phyloP scores from a whole-genome alignment of 64 coral and sea anemone genomes.

The Catalaphyllia jardinei region DNA sequence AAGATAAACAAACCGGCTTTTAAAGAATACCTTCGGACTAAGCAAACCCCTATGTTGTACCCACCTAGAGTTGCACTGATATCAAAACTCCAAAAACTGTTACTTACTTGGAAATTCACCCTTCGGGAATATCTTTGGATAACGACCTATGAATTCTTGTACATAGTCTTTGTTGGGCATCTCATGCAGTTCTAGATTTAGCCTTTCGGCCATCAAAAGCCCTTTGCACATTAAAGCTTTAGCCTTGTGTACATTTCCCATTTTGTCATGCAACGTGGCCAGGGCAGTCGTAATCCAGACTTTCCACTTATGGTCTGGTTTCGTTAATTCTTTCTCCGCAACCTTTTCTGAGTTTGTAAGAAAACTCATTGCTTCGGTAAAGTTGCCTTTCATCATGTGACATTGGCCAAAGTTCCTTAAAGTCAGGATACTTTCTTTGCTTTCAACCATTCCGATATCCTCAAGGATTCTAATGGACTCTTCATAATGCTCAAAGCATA shows the following conservation, averaged over 20 bases:
- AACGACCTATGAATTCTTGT: neutral
- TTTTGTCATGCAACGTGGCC: neutral
- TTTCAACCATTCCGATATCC: neutral
- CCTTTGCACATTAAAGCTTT: neutral
- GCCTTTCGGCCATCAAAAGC: neutral
- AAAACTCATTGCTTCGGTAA: neutral
- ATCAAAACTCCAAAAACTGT: neutral
- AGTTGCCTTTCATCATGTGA: neutral
- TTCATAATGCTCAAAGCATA: neutral
- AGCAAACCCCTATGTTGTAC: too few species aligned
- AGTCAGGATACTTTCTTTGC: conserved; percentile 16
- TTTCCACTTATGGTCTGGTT: neutral
- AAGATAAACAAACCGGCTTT: too few species aligned
- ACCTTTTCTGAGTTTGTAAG: neutral
- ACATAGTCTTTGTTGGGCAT: neutral
- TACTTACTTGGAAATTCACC: neutral
- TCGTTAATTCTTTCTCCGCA: conserved; percentile 12
- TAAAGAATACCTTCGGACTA: too few species aligned
- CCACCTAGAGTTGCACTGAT: too few species aligned
- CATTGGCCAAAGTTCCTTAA: conserved; percentile 1
- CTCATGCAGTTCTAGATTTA: neutral
- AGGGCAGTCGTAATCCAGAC: neutral
- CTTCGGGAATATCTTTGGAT: neutral
- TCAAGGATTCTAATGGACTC: conserved; percentile 9
- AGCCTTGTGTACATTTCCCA: neutral